A percentile compares a stretch with the other conserved stretches of the same genome.
phyloP scores from a whole-genome alignment of 2,797 vertebrate species.

The Thripadectes ignobilis region DNA sequence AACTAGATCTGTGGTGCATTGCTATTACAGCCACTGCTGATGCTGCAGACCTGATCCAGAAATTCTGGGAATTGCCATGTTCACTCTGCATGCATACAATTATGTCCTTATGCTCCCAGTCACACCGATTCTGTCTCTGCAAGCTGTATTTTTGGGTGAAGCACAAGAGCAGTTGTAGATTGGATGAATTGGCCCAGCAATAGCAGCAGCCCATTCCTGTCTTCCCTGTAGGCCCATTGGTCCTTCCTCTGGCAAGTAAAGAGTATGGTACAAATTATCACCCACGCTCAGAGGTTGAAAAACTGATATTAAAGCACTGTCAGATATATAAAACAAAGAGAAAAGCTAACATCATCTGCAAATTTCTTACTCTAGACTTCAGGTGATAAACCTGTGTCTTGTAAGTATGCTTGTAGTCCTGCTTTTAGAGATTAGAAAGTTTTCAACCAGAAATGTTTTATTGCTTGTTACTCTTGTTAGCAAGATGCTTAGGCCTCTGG shows the following conservation, averaged over 20 bases:
- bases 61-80: not conserved
- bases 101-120: accelerated
- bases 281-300: not conserved
- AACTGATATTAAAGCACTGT: not conserved
- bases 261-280: not conserved
- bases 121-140: not conserved
- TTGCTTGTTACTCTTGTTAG: not conserved
- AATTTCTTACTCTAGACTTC: not conserved
- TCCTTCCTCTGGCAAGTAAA: not conserved
- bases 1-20: not conserved
- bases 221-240: not conserved
- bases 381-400: not conserved
- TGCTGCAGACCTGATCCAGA: not conserved
- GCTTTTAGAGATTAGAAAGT: not conserved
- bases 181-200: not conserved
- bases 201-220: not conserved
- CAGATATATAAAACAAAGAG: not conserved
- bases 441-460: not conserved
- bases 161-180: not conserved
- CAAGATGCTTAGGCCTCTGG: not conserved
- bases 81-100: not conserved
- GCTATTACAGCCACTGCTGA: not conserved
- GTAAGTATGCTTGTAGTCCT: not conserved
- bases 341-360: not conserved
- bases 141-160: not conserved